Conservation (phyloP, 2,797 vertebrate genomes). For the Pangasius sanitwongsei region DNA sequence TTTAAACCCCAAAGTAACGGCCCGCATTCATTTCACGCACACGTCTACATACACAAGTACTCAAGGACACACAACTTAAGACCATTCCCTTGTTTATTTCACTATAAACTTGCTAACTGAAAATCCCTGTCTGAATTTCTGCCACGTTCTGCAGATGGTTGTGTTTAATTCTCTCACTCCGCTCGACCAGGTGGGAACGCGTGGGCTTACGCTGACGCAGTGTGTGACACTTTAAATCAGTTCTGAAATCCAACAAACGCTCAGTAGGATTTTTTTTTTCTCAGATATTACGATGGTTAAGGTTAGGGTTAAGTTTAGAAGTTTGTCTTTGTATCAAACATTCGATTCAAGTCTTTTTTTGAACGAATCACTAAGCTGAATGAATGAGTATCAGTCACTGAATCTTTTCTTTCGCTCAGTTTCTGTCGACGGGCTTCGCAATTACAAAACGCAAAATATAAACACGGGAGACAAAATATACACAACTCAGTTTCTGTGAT, state of each 20-base stretch:
- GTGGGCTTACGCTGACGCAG: conserved; percentile 10
- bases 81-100: conserved; percentile 70
- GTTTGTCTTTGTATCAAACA: neutral
- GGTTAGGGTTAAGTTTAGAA: neutral
- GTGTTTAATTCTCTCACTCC: conserved; percentile 40
- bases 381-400: neutral
- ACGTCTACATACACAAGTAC: neutral
- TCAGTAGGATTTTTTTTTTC: no score
- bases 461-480: neutral
- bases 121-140: conserved; percentile 64
- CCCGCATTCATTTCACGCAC: conserved; percentile 65
- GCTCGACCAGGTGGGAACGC: conserved; percentile 39
- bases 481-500: neutral
- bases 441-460: no score
- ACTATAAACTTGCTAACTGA: conserved; percentile 67
- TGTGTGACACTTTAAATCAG: neutral
- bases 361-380: neutral
- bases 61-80: conserved; percentile 29
- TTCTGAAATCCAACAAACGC: neutral
- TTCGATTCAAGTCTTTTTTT: neutral
- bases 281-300: neutral
- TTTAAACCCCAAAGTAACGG: conserved; percentile 69
- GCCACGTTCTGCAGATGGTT: conserved; percentile 61
- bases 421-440: neutral
- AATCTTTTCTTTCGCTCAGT: neutral